Conservation (phyloP, 1,140 invertebrate species). For the Triops cancriformis region DNA sequence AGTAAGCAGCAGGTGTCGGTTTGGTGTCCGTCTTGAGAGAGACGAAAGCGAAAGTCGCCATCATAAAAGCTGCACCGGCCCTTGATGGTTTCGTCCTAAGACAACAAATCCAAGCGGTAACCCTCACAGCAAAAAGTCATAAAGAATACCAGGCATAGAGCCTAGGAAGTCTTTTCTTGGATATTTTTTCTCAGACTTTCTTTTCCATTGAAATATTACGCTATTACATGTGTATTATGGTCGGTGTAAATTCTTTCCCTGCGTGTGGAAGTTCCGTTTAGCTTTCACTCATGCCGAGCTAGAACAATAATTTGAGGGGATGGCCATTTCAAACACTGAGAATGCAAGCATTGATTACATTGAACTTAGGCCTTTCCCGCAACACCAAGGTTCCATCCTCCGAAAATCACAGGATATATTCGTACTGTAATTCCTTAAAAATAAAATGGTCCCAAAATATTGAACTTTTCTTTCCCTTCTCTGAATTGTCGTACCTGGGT, state of each 20-base stretch:
- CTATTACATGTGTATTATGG: background rate
- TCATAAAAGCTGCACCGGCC: background rate
- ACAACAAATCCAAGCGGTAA: background rate
- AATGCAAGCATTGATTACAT: conserved; percentile 1
- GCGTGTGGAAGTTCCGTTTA: background rate
- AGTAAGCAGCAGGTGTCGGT: background rate
- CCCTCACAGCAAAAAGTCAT: background rate
- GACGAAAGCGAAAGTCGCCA: background rate
- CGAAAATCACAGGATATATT: background rate
- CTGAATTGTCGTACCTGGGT: too few relatives aligned
- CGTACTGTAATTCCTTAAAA: too few relatives aligned
- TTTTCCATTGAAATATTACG: background rate
- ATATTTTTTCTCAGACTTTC: background rate
- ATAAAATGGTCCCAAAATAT: too few relatives aligned
- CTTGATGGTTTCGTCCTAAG: background rate
- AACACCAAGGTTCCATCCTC: background rate
- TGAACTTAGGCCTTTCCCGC: background rate
- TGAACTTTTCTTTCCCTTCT: too few relatives aligned
- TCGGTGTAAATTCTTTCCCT: background rate
- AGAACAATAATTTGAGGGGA: background rate
- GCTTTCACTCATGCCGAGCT: background rate
- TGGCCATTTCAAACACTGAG: background rate
- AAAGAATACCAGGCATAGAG: background rate
- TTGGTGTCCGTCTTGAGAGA: background rate
- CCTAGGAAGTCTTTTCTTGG: background rate